Conservation (phyloP, 2,113 vertebrate genomes). For the Bufo bufo region DNA sequence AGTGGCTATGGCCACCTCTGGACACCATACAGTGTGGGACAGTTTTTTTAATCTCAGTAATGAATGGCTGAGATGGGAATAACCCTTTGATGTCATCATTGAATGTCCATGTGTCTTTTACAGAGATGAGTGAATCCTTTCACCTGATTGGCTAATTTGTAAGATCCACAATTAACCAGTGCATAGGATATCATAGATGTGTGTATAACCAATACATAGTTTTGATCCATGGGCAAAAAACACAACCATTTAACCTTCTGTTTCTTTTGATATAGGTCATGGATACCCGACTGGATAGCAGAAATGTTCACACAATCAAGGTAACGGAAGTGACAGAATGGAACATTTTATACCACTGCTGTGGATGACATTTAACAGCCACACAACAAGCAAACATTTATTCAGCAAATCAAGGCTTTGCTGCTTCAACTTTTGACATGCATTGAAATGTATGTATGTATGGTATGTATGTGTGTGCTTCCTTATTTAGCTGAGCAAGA, state of each 20-base stretch:
- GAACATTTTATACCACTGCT: neutral
- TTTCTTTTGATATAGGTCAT: neutral
- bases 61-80: no score
- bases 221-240: neutral
- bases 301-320: neutral
- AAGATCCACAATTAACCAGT: no score
- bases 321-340: neutral
- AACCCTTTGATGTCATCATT: no score
- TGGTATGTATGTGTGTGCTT: neutral
- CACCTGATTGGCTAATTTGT: no score
- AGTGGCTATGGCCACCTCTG: no score
- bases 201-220: neutral
- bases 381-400: slow-evolving; percentile 35
- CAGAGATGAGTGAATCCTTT: no score
- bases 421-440: slow-evolving; percentile 5
- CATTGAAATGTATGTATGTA: neutral
- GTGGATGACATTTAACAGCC: slow-evolving; percentile 17
- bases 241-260: neutral
- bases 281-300: neutral
- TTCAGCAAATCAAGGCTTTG: slow-evolving; percentile 26
- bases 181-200: no score
- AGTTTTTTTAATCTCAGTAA: no score
- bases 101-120: no score
- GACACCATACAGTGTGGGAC: no score
- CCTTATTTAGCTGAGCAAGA: slow-evolving; percentile 16